Conservation (phyloP, 2,797 vertebrate genomes). For the Gymnothorax javanicus region DNA sequence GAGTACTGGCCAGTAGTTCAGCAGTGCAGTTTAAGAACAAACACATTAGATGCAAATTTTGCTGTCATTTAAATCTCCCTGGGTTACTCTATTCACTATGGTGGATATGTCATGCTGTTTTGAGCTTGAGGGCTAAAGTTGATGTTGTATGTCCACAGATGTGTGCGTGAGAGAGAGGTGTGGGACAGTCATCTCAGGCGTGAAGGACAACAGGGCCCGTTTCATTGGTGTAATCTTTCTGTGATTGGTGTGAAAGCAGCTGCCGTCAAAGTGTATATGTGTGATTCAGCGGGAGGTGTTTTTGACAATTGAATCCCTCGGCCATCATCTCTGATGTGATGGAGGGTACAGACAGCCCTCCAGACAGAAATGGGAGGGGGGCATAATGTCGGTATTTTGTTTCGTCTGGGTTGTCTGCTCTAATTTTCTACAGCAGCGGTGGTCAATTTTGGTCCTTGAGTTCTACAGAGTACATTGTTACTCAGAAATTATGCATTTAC, state of each 20-base stretch:
- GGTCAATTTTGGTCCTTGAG: background rate
- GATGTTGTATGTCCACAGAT: background rate
- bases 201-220: background rate
- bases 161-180: background rate
- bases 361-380: background rate
- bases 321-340: background rate
- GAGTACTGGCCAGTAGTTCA: background rate
- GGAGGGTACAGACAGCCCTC: background rate
- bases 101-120: background rate
- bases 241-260: background rate
- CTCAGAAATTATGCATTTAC: background rate
- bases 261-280: background rate
- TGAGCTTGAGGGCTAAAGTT: background rate
- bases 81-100: background rate
- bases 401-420: background rate
- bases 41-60: background rate
- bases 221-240: slow-evolving; percentile 6
- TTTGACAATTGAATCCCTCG: background rate
- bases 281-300: background rate
- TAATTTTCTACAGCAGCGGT: background rate
- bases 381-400: background rate
- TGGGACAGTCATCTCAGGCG: background rate
- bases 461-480: background rate
- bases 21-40: background rate
- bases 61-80: background rate